Evolutionary conservation across 2,888 invertebrate species (phyloP).

Genomic region (Dyspetes luteomarginatus): DNA sequence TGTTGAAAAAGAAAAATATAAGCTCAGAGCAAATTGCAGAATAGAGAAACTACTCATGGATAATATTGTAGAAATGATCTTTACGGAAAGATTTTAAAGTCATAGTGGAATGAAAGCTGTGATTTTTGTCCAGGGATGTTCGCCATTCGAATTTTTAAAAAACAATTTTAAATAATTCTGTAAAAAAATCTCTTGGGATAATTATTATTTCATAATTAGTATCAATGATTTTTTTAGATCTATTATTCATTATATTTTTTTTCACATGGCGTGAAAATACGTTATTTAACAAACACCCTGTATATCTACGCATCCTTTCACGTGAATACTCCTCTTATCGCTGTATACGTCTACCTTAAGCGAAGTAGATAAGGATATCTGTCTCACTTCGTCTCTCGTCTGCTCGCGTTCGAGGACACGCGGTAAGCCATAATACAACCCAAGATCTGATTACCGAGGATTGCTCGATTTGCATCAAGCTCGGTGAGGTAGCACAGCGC

Average conservation of each 20-base stretch:
- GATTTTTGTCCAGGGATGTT: too few species aligned
- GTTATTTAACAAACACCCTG: background rate
- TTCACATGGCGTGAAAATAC: background rate
- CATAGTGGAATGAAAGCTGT: too few species aligned
- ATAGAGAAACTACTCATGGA: background rate
- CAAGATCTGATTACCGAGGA: conserved; percentile 72
- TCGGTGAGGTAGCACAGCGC: conserved; percentile 35
- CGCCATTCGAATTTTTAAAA: too few species aligned
- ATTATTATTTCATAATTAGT: background rate
- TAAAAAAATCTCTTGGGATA: background rate
- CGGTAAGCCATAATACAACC: conserved; percentile 71
- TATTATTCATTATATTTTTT: background rate
- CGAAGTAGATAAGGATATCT: conserved; percentile 29
- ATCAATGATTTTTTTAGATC: background rate
- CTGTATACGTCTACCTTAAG: conserved; percentile 21
- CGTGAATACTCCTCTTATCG: conserved; percentile 8
- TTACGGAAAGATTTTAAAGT: too few species aligned
- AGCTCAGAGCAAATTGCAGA: background rate
- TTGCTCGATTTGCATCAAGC: conserved; percentile 74
- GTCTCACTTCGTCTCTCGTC: conserved; percentile 38
- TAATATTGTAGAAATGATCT: too few species aligned
- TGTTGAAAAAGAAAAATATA: conserved; percentile 3
- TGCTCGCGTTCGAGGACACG: conserved; percentile 41
- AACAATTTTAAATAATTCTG: too few species aligned
- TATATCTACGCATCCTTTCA: conserved; percentile 27